Evolutionary conservation across 2,888 invertebrate species (phyloP).

Genomic region (Rhagophthalmus giganteus): DNA sequence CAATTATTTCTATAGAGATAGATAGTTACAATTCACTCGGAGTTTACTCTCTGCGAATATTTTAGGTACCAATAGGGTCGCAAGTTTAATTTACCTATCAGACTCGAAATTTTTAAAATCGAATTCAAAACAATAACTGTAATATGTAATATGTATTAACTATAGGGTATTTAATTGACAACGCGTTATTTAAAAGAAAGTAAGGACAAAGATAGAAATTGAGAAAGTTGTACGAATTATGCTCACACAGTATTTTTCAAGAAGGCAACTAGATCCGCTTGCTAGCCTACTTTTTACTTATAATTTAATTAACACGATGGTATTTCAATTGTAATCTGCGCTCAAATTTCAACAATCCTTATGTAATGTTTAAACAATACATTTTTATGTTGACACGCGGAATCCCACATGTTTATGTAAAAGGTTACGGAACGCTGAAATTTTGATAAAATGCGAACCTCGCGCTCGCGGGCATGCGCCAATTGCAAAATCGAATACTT

Average conservation of each 20-base stretch:
- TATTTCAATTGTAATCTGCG: conserved; percentile 9
- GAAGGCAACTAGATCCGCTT: conserved; percentile 43
- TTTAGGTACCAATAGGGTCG: no score
- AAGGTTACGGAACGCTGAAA: conserved; percentile 5
- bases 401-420: conserved; percentile 7
- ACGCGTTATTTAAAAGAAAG: conserved; percentile 44
- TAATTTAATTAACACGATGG: conserved; percentile 26
- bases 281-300: conserved; percentile 44
- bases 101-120: no score
- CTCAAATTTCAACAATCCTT: conserved; percentile 14
- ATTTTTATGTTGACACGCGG: neutral
- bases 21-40: no score
- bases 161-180: conserved; percentile 15
- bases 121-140: conserved; percentile 11
- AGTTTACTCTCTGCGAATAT: no score
- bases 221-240: conserved; percentile 48
- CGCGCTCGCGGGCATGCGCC: neutral
- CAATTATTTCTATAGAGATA: no score
- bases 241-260: conserved; percentile 43
- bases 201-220: conserved; percentile 43
- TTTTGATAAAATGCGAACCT: conserved; percentile 6
- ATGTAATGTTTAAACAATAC: conserved; percentile 17
- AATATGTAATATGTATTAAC: no score
- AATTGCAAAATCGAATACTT: conserved; percentile 5
- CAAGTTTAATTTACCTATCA: no score